Evolutionary conservation across 2,888 invertebrate species (phyloP).

Genomic region (Euproctis similis): DNA sequence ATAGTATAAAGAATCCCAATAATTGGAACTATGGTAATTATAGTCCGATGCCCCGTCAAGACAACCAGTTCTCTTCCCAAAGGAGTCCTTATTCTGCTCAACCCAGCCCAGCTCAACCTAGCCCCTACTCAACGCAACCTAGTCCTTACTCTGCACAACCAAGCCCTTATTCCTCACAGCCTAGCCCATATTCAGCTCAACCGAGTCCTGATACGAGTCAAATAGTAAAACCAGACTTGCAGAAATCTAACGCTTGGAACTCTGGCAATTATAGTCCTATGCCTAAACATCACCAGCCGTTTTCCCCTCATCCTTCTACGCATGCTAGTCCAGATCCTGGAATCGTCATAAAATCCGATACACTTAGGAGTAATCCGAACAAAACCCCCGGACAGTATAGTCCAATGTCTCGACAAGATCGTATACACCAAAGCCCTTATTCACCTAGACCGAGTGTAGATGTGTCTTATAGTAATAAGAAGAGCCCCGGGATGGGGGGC

Average conservation of each 20-base stretch:
- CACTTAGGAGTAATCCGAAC: conserved; percentile 41
- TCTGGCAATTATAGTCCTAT: conserved; percentile 65
- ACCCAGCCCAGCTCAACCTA: conserved; percentile 65
- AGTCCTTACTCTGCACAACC: conserved; percentile 65
- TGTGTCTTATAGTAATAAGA: conserved; percentile 47
- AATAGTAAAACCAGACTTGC: conserved; percentile 58
- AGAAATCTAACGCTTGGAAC: conserved; percentile 61
- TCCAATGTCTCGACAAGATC: conserved; percentile 64
- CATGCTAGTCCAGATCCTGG: conserved; percentile 65
- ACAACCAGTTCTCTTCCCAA: conserved; percentile 60
- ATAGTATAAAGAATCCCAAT: conserved; percentile 54
- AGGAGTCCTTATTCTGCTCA: conserved; percentile 68
- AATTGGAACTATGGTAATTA: conserved; percentile 63
- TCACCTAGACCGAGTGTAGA: conserved; percentile 64
- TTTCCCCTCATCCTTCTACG: conserved; percentile 62
- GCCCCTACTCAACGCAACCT: conserved; percentile 64
- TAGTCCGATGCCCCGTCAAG: conserved; percentile 67
- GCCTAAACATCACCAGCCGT: conserved; percentile 65
- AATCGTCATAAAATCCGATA: conserved; percentile 48
- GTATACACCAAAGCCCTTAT: conserved; percentile 58
- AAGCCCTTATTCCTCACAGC: conserved; percentile 67
- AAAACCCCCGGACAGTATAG: conserved; percentile 65
- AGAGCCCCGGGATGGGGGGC: conserved; percentile 59
- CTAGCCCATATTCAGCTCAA: conserved; percentile 65
- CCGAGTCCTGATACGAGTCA: conserved; percentile 69